These are phyloP conservation scores for Helobdella robusta DNA, from an alignment of 2,888 invertebrate genomes.

Conservation along the genomic window DNA sequence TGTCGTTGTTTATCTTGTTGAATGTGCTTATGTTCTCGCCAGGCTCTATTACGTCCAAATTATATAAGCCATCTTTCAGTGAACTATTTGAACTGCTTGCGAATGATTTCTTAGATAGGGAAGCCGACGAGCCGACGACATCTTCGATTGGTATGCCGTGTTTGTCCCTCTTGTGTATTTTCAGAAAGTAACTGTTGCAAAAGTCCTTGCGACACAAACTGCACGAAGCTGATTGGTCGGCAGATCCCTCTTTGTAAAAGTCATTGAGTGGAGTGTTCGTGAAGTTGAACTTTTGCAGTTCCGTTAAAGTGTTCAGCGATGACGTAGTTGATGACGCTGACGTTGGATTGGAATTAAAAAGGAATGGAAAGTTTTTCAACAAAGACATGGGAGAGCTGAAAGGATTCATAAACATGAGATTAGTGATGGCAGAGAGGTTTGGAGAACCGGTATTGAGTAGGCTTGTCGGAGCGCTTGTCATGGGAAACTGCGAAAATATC, in stretches of 20 bases:
- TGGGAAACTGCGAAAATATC: slow-evolving; percentile 12
- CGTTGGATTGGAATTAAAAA: slow-evolving; percentile 13
- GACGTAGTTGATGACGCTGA: neutral
- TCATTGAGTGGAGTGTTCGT: slow-evolving; percentile 16
- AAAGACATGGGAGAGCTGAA: slow-evolving; percentile 46
- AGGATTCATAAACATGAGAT: slow-evolving; percentile 46
- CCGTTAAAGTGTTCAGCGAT: slow-evolving; percentile 17
- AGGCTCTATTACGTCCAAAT: slow-evolving; percentile 19
- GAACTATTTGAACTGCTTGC: neutral
- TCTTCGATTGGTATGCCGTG: slow-evolving; percentile 41
- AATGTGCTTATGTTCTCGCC: slow-evolving; percentile 24
- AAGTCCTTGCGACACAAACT: slow-evolving; percentile 96
- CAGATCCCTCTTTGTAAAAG: slow-evolving; percentile 34
- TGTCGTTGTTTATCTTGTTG: too few species aligned
- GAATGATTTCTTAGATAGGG: slow-evolving; percentile 1
- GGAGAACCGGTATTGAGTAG: neutral
- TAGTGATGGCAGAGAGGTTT: slow-evolving; percentile 9
- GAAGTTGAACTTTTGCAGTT: slow-evolving; percentile 29
- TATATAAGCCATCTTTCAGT: slow-evolving; percentile 17
- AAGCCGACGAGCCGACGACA: neutral
- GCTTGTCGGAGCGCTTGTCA: slow-evolving; percentile 4
- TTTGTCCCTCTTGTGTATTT: slow-evolving; percentile 48
- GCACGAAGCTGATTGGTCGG: slow-evolving; percentile 55
- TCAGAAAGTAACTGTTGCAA: slow-evolving; percentile 66
- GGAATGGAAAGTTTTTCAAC: slow-evolving; percentile 36